Base-by-base conservation (phyloP, 2,797 vertebrate genomes). In the Poliocrania exsul region DNA sequence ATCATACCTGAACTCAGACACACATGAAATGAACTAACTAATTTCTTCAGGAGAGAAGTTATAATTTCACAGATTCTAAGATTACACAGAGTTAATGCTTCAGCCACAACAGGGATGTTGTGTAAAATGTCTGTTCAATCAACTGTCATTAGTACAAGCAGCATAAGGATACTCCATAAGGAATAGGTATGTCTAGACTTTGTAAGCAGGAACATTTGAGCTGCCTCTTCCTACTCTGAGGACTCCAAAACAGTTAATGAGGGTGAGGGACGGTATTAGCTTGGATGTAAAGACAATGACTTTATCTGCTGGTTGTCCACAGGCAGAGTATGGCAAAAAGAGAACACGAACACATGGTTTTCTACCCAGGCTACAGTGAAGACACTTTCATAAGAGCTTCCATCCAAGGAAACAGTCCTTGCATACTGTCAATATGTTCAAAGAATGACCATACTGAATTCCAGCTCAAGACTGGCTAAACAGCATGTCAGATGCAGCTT, bases 81-180 rank as follows among this genome's bases (percentile, higher is more conserved):
- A 35, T 61, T 75, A 53, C 24, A 58, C 8, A 29, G 29, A 28
- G 2, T 5, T 56, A 61, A 64, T 40, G 23, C 10, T 81, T 87
- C 46, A 49, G 40, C 6, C 23, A 50, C 51, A 57, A 64, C 3
- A 72, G 2, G 6, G 10, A 4, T 47, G 21, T 23, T 0, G 0
- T 15, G 15, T 62, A 56, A 83, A 88, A 81, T 31, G 24, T 44
- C 78, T 51, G 3, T 56, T 79, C 67, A 75, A 57, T 75, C 16
- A 70, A 14, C 20, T 70, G 9, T 20, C 42, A 73, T 35, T 31
- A 61, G n/a, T 33, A 49, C 16, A 57, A 61, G 42, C 14, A 61
- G 11, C 20, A 6, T 24, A 64, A 72, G 13, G 11, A 16, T 4
- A 13, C 2, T 38, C n/a, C 26, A 13, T 25, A 20, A 74, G 31